phyloP scores from a whole-genome alignment of 1,140 invertebrate genomes.

The Parapsyche elsis region DNA sequence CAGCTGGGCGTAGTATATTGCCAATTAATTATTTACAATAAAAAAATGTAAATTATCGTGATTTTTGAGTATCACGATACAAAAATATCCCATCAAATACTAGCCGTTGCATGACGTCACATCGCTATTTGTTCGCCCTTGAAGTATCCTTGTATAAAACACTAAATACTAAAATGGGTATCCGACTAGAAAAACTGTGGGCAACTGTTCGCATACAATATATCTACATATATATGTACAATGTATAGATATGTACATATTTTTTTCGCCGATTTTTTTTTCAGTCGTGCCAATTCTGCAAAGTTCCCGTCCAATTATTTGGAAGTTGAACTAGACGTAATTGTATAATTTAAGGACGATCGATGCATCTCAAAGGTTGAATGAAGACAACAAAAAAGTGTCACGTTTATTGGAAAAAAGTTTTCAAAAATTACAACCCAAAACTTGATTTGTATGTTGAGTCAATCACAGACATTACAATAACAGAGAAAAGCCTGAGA shows the following conservation, averaged over 20 bases:
- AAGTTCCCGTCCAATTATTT: not conserved
- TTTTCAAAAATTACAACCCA: too few species aligned
- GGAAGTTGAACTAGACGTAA: not conserved
- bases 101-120: not conserved
- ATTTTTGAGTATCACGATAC: not conserved
- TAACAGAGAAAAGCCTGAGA: too few species aligned
- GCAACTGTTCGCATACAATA: not conserved
- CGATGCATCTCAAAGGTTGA: not conserved
- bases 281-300: not conserved
- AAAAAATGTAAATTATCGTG: too few species aligned
- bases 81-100: slow-evolving; percentile 8
- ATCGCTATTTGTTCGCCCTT: slow-evolving; percentile 19
- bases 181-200: not conserved
- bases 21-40: too few species aligned
- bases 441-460: too few species aligned
- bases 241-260: not conserved
- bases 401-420: too few species aligned
- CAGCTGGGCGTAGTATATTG: too few species aligned
- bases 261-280: not conserved
- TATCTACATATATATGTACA: not conserved
- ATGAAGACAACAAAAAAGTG: not conserved
- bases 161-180: slow-evolving; percentile 1
- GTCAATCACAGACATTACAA: too few species aligned
- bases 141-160: slow-evolving; percentile 19
- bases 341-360: not conserved